A percentile compares a stretch with the other conserved stretches of the same genome.
phyloP scores from a whole-genome alignment of 2,113 vertebrate species.

The Lagopus muta region DNA sequence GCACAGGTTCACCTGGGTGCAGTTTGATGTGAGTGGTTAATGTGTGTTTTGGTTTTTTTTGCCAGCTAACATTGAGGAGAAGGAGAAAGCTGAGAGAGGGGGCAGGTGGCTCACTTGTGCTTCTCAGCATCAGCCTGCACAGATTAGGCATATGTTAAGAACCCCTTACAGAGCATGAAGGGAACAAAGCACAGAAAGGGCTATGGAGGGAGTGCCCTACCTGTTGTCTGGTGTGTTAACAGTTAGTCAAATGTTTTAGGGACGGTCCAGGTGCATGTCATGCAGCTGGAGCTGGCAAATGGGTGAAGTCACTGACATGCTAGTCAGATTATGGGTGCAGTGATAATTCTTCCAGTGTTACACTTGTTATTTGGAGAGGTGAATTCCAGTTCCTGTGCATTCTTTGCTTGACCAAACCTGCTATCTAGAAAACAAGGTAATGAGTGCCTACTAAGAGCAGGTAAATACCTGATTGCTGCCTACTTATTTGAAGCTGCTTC shows the following conservation, averaged over 20 bases:
- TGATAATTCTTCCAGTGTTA: background rate
- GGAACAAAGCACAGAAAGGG: background rate
- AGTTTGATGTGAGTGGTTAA: background rate
- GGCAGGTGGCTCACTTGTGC: background rate
- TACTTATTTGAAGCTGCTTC: background rate
- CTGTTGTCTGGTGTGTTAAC: background rate
- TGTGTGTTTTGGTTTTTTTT: background rate
- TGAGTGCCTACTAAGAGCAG: background rate
- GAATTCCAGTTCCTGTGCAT: background rate
- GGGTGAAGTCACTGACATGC: background rate
- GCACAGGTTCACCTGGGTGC: background rate
- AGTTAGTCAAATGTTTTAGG: background rate
- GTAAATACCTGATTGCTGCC: background rate
- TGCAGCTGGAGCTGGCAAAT: background rate
- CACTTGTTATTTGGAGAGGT: background rate
- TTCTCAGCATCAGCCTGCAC: background rate
- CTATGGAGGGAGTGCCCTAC: background rate
- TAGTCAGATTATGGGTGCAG: background rate
- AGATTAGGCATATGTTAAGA: background rate
- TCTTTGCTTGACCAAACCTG: slow-evolving; percentile 28
- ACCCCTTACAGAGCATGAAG: background rate
- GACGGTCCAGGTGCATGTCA: background rate
- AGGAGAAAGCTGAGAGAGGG: background rate
- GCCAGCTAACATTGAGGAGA: fast-evolving
- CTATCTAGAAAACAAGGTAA: slow-evolving; percentile 27